Evolutionary conservation across 2,888 invertebrate species (phyloP).

Genomic region (Philaethria dido): DNA sequence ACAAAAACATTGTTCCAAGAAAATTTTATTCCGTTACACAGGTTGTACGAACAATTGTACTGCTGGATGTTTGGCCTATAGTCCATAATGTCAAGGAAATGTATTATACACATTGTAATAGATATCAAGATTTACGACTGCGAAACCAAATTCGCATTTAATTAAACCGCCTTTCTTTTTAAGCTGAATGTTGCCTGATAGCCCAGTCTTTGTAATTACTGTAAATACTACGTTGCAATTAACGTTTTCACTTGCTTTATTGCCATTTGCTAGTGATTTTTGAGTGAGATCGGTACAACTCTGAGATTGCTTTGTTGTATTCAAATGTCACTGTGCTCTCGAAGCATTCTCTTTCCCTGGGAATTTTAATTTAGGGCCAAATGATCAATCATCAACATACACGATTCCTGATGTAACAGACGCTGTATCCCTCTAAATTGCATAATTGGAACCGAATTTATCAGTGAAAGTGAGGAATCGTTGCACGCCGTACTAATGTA

Average conservation of each 20-base stretch:
- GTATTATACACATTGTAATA: not conserved
- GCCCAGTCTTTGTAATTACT: slow-evolving; percentile 20
- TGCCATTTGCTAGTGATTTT: slow-evolving; percentile 13
- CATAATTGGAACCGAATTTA: slow-evolving; percentile 72
- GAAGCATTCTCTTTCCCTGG: slow-evolving; percentile 40
- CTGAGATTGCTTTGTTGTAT: slow-evolving; percentile 25
- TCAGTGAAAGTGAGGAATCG: slow-evolving; percentile 77
- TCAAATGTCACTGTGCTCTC: slow-evolving; percentile 41
- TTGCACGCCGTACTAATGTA: slow-evolving; percentile 65
- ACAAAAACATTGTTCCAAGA: slow-evolving; percentile 64
- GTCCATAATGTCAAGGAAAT: slow-evolving; percentile 17
- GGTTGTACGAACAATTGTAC: slow-evolving; percentile 53
- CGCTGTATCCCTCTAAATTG: slow-evolving; percentile 60
- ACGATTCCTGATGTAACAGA: slow-evolving; percentile 51
- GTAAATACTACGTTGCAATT: slow-evolving; percentile 21
- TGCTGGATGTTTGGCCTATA: slow-evolving; percentile 41
- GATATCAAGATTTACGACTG: not conserved
- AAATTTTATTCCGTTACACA: slow-evolving; percentile 68
- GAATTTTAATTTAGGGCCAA: slow-evolving; percentile 47
- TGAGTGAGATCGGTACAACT: slow-evolving; percentile 9
- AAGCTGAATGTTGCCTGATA: slow-evolving; percentile 6
- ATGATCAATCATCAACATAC: slow-evolving; percentile 51
- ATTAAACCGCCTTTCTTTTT: slow-evolving; percentile 14
- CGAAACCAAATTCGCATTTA: slow-evolving; percentile 9
- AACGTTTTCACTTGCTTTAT: slow-evolving; percentile 26